Evolutionary conservation across 2,888 invertebrate genomes (phyloP), one percentile per base, ranked within the genome.

Genomic region (Gibbula magus): DNA sequence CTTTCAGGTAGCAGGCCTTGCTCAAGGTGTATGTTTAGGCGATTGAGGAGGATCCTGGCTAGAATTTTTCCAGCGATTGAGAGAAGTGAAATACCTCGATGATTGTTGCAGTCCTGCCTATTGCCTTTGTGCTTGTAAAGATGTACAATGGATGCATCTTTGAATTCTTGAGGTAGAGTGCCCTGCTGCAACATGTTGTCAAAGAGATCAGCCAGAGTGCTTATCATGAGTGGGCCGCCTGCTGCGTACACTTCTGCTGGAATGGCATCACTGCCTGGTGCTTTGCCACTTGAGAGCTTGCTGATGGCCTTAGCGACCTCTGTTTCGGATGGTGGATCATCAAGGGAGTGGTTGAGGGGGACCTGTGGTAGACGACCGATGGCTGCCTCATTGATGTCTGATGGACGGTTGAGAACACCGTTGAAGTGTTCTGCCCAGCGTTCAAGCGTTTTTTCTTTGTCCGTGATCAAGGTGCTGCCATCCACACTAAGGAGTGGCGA

Each of bases 371-470:
- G 51, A 22, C 73, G 51, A 20, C 66, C 32, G 7, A 83, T 79
- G 35, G 79, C 74, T 16, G 78, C 79, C n/a, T 79, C 75, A 52
- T 80, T 80, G 22, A 79, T 82, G 74, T 70, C 13, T 13, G 79
- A 79, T 20, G 79, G 79, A 16, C 80, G n/a, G 75, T 82, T 84
- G 3, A 84, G 82, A 10, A 56, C 25, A 8, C 2, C 25, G 13
- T 81, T 52, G 29, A 83, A 83, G 76, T 84, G 81, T 54, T 82
- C 81, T 3, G 84, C 79, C 81, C 73, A 84, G 13, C 82, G 73
- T 51, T 84, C 56, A 29, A 84, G 79, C 4, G 77, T 79, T 51
- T 82, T 32, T 10, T 25, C 77, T 56, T 79, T 78, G 18, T 81
- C 82, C 2, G 76, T 79, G 35, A 82, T 35, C n/a, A 83, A 76